Evolutionary conservation across 2,113 vertebrate genomes (phyloP).

Genomic region (Corvus moneduloides): DNA sequence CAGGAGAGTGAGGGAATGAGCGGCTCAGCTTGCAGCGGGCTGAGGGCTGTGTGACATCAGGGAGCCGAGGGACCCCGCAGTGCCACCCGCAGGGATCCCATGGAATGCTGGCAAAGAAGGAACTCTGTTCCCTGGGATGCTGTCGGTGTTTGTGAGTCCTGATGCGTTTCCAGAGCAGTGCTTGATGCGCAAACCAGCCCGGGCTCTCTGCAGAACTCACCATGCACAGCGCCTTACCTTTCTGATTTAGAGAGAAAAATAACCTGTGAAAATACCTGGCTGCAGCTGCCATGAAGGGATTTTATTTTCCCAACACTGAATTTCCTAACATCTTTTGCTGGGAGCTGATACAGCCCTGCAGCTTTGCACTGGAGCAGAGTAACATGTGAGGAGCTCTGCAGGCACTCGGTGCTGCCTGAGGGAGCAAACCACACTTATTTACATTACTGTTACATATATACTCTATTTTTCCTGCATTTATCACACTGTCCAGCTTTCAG

Average conservation of each 20-base stretch:
- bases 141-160: accelerated
- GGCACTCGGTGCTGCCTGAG: not conserved
- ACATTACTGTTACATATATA: not conserved
- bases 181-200: not conserved
- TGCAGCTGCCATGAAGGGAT: not conserved
- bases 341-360: not conserved
- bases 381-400: not conserved
- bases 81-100: not conserved
- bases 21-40: not conserved
- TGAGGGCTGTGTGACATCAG: not conserved
- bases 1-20: not conserved
- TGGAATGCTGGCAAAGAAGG: not conserved
- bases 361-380: not conserved
- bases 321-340: not conserved
- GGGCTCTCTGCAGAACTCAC: not conserved
- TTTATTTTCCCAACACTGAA: not conserved
- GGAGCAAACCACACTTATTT: not conserved
- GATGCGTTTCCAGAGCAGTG: accelerated
- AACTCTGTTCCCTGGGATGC: not conserved
- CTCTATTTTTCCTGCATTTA: not conserved
- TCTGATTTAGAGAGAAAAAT: not conserved
- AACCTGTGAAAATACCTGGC: not conserved
- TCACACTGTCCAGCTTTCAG: not conserved
- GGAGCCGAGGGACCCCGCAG: not conserved
- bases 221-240: accelerated